Base-by-base conservation (phyloP, 2,113 vertebrate genomes). In the Thunnus maccoyii region DNA sequence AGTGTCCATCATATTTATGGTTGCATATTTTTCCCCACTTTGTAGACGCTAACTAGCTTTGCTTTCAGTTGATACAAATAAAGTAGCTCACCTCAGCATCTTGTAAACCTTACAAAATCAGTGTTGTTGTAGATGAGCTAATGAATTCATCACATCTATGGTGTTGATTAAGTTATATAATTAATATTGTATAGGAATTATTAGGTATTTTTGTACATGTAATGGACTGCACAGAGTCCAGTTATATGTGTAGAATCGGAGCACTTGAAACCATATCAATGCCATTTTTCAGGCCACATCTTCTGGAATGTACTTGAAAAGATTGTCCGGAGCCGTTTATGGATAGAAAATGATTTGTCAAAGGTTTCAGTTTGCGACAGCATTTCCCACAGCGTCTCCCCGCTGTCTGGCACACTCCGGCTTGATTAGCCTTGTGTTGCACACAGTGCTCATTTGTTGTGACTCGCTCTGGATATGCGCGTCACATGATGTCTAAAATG, bases 371-470 rank as follows among this genome's bases (percentile, higher is more conserved):
- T 69, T 58, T 41, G 67, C 76, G 54, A 30, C 50, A 0, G 51
- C 6, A 16, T 79, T 85, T 79, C 61, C 72, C 81, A 66, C 70
- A 71, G 47, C n/a, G 52, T 72, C 46, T 63, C 69, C 14, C 14
- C n/a, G 13, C 55, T 62, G 22, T 72, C 48, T 17, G 22, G n/a
- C 30, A 16, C 22, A 16, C 4, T 20, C n/a, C 32, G 5, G 12
- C 36, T 60, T n/a, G 17, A 55, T 72, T 47, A 60, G 27, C 41
- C 75, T 67, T 63, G 1, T 51, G 15, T 48, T 50, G 27, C 63
- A 47, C n/a, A 72, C 64, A 79, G 22, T 56, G 47, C 60, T 73
- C 36, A 55, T 74, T 80, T 86, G 63, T 83, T 81, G 25, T 16
- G 50, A 54, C 48, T 80, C 18, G 6, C 20, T 55, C 27, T 71